Conservation (phyloP, 1,140 invertebrate genomes). For the Sarcophaga bullata region DNA sequence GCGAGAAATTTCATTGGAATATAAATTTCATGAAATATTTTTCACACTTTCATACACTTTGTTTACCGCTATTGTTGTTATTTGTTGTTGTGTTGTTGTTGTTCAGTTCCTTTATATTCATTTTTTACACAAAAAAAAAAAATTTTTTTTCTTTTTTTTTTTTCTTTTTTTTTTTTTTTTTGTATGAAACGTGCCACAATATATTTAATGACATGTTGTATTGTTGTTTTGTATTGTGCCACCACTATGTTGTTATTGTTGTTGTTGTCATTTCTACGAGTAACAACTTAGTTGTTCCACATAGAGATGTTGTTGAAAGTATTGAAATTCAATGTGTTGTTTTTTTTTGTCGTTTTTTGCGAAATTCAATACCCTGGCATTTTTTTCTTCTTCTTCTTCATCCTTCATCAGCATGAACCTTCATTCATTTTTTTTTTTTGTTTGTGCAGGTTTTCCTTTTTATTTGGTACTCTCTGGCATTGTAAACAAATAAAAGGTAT, state of each 20-base stretch:
- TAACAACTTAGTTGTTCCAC: background rate
- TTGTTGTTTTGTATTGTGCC: conserved; percentile 19
- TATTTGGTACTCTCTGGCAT: background rate
- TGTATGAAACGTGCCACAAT: conserved; percentile 31
- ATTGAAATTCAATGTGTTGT: conserved; percentile 24
- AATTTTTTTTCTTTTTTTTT: too few species aligned
- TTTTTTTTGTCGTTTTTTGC: conserved; percentile 7
- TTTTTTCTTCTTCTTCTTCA: too few species aligned
- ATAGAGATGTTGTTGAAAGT: conserved; percentile 1
- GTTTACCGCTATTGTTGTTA: conserved; percentile 18
- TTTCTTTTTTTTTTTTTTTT: background rate
- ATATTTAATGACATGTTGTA: conserved; percentile 32
- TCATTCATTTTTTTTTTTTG: background rate
- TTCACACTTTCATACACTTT: conserved; percentile 31
- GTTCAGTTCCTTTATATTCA: too few species aligned
- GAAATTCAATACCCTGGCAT: conserved; percentile 22
- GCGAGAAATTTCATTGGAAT: conserved; percentile 40
- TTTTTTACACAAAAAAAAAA: too few species aligned
- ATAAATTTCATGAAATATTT: conserved; percentile 35
- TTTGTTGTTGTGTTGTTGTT: background rate
- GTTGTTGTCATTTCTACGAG: conserved; percentile 6
- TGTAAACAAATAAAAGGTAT: conserved; percentile 5
- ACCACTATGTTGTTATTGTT: background rate
- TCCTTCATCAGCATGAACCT: too few species aligned
- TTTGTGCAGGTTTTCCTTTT: conserved; percentile 36